Conservation (phyloP, 1,140 invertebrate species). For the Saxidomus purpurata region DNA sequence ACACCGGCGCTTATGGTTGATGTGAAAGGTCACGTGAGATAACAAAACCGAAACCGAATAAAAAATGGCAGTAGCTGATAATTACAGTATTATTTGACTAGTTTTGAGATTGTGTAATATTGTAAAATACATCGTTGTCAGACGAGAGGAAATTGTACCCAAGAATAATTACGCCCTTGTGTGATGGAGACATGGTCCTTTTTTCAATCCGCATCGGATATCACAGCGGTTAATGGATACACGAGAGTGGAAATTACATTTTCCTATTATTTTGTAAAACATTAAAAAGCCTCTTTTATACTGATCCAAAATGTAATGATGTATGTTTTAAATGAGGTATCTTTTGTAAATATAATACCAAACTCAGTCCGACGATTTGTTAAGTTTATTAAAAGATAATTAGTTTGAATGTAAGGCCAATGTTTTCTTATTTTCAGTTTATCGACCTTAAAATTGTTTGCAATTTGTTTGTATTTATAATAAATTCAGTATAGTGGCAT, state of each 20-base stretch:
- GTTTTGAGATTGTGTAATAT: background rate
- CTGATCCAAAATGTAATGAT: no score
- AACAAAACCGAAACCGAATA: background rate
- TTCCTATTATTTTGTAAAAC: background rate
- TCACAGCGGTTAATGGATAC: background rate
- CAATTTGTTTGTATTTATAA: no score
- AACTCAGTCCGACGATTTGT: no score
- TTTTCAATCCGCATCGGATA: background rate
- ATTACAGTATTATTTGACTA: slow-evolving; percentile 10
- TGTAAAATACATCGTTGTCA: background rate
- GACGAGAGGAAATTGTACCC: background rate
- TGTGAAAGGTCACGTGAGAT: background rate
- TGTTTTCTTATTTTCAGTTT: no score
- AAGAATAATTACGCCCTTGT: background rate
- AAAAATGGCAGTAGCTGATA: background rate
- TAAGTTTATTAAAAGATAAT: no score
- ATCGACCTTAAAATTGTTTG: no score
- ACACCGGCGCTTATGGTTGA: background rate
- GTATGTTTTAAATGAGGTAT: no score
- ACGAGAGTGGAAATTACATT: background rate
- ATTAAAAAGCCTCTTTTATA: no score
- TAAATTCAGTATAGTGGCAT: no score
- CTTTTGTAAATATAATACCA: no score
- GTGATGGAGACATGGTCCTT: background rate
- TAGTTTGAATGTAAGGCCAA: no score